phyloP scores from a whole-genome alignment of 2,113 vertebrate species.

The Eira barbara region DNA sequence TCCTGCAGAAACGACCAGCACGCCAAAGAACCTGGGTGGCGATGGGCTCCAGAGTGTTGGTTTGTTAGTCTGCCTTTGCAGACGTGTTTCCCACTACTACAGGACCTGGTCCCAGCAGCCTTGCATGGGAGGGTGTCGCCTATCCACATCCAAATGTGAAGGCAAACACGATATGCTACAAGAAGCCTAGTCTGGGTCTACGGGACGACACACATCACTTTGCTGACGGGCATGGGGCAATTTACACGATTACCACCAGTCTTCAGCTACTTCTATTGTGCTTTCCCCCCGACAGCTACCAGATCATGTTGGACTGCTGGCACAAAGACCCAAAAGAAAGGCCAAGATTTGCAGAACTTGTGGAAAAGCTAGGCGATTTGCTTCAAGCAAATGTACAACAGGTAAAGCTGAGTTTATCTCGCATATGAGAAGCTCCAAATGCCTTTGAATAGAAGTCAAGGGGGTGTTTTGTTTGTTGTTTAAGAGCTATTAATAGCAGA shows the following conservation, averaged over 20 bases:
- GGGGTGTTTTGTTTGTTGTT: not conserved
- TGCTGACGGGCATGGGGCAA: rapidly evolving
- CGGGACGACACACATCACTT: not conserved
- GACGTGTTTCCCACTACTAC: not conserved
- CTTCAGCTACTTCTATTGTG: not conserved
- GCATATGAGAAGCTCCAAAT: not conserved
- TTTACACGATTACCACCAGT: rapidly evolving
- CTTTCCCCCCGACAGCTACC: slow-evolving; percentile 85
- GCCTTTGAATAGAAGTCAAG: not conserved
- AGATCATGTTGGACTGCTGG: slow-evolving; percentile 96
- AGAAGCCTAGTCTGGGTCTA: not conserved
- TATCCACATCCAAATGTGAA: not conserved
- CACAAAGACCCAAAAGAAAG: slow-evolving; percentile 86
- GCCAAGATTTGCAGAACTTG: slow-evolving; percentile 90
- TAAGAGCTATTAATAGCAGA: not conserved
- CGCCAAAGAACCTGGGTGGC: not conserved
- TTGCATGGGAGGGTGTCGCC: too few relatives aligned
- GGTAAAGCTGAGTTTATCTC: slow-evolving; percentile 76
- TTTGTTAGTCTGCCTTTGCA: not conserved
- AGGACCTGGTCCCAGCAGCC: not conserved
- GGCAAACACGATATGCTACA: rapidly evolving
- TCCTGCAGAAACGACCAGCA: not conserved
- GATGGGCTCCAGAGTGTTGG: not conserved
- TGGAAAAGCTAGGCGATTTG: slow-evolving; percentile 91
- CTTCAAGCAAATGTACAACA: slow-evolving; percentile 91